Percentiles rank a stretch among this genome's conserved stretches.
phyloP scores from a whole-genome alignment of 2,113 vertebrate genomes.

The Cephalophus harveyi region DNA sequence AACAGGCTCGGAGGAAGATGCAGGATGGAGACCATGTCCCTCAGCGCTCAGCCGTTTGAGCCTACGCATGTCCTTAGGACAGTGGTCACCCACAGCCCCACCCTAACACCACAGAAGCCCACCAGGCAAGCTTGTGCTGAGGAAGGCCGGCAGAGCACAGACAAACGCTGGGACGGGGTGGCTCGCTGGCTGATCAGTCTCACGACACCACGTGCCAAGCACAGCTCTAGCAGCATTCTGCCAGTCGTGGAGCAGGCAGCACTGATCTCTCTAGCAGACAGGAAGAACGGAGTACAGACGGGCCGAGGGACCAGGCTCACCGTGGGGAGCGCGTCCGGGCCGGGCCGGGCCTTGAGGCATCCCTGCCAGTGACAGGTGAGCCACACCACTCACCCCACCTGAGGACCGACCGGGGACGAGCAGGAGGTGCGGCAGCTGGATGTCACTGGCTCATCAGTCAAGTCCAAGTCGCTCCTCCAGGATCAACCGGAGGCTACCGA shows the following conservation, averaged over 20 bases:
- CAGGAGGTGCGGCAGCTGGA: not conserved
- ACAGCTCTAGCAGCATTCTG: not conserved
- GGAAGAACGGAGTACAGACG: not conserved
- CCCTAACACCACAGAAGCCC: not conserved
- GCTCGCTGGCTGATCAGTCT: not conserved
- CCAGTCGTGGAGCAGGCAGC: not conserved
- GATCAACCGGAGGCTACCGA: not conserved
- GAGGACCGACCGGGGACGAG: not conserved
- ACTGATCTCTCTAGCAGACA: not conserved
- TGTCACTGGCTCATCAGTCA: not conserved
- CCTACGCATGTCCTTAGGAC: not conserved
- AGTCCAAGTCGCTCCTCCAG: not conserved
- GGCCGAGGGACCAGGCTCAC: not conserved
- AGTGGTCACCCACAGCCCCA: not conserved
- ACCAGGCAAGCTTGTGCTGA: not conserved
- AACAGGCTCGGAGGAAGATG: not conserved
- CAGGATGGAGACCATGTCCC: not conserved
- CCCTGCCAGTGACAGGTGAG: not conserved
- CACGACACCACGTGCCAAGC: not conserved
- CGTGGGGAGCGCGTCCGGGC: accelerated
- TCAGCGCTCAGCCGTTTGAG: not conserved
- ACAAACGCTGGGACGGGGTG: not conserved
- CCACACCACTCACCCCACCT: not conserved
- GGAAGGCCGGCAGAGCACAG: not conserved
- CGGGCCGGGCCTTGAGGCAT: not conserved